Conservation (phyloP, 30 jellyfish, hydroid and myxozoan species). For the Cassiopea andromeda region DNA sequence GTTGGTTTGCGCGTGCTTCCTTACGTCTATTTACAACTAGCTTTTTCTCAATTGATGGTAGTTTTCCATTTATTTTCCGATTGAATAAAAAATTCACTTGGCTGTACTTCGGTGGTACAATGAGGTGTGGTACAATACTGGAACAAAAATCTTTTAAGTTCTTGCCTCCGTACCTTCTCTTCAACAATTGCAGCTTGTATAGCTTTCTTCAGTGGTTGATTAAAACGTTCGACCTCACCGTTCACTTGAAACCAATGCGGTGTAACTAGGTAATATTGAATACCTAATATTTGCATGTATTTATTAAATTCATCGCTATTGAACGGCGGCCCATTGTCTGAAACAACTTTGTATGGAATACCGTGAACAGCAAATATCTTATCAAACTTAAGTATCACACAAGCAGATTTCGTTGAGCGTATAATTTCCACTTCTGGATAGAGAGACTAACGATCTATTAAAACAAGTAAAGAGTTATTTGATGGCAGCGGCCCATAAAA, state of each 20-base stretch:
- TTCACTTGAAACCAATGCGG: conserved; percentile 57
- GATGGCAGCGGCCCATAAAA: not conserved
- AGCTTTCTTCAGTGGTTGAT: conserved; percentile 40
- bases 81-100: too few species aligned
- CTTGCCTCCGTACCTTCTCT: conserved; percentile 49
- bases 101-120: conserved; percentile 1
- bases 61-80: too few species aligned
- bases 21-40: too few species aligned
- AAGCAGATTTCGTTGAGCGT: conserved; percentile 35
- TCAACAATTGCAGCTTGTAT: conserved; percentile 51
- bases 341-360: conserved; percentile 25
- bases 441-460: not conserved
- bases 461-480: not conserved
- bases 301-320: conserved; percentile 13
- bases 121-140: conserved; percentile 55
- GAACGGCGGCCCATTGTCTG: conserved; percentile 59
- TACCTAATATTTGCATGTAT: conserved; percentile 36
- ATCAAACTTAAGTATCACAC: conserved; percentile 40
- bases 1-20: too few species aligned
- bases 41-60: too few species aligned
- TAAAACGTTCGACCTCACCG: conserved; percentile 54
- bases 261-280: conserved; percentile 19
- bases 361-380: conserved; percentile 47
- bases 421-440: not conserved
- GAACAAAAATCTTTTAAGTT: conserved; percentile 27